Evolutionary conservation across 2,113 vertebrate genomes (phyloP), one percentile per base, ranked within the genome.

Genomic region (Lucifuga dentata): DNA sequence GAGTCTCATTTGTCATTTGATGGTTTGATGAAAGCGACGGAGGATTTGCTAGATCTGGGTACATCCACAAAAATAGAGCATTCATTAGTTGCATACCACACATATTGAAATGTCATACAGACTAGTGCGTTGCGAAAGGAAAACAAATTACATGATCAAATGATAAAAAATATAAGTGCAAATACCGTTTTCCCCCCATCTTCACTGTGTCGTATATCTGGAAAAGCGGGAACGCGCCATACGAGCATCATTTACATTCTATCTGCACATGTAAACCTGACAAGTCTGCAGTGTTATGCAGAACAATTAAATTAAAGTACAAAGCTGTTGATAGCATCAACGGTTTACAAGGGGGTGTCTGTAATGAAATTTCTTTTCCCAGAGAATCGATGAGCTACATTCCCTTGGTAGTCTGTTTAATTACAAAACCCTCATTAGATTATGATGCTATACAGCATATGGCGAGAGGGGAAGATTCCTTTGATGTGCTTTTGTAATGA

Each of bases 391-490:
- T 85, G 75, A 73, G 66, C 72, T 63, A 10, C 46, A 32, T 66
- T 86, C 80, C 85, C 83, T 46, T 50, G 76, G 81, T 78, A 53
- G 72, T 77, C 75, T 64, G 41, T 81, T 76, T 86, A 89, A 90
- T 89, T 89, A 91, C 72, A 80, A 87, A 88, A 81, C 73, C 81
- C 84, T 86, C 86, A 84, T 88, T 88, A 85, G 80, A 83, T 89
- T 86, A 86, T 78, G 78, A 87, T 85, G 82, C 76, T 83, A 64
- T 66, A 69, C 64, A 68, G 73, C 76, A 83, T 84, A 77, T 84
- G 84, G 88, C 46, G 67, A 80, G 79, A 80, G 78, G 68, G 72
- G 73, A 49, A 68, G 73, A 78, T 73, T 62, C 52, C 51, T 89
- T 87, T 86, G 68, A 89, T 86, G 79, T 84, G 43, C 66, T 85